Conservation (phyloP, 2,888 invertebrate species). For the Stenodera caucasica region DNA sequence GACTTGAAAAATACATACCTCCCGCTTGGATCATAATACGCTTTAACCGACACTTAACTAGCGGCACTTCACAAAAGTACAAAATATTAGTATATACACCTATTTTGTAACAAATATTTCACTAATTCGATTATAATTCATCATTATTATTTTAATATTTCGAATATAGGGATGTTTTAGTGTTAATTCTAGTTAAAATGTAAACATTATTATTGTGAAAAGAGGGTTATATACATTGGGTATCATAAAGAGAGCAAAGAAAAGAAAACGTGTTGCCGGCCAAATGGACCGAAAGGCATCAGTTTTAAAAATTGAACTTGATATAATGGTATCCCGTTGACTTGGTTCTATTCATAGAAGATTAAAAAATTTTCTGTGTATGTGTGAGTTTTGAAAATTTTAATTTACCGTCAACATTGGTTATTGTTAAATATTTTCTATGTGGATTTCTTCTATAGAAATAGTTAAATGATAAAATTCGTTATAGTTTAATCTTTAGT, state of each 20-base stretch:
- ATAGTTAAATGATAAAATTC: constrained; percentile 43
- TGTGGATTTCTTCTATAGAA: constrained; percentile 13
- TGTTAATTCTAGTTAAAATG: neutral
- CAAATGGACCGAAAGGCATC: constrained; percentile 11
- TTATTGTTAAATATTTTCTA: constrained; percentile 11
- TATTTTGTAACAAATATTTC: constrained; percentile 42
- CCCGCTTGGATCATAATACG: constrained; percentile 53
- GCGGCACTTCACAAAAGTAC: constrained; percentile 51
- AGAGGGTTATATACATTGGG: no score
- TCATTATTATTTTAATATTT: no score
- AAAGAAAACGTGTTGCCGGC: neutral
- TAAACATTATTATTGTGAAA: constrained; percentile 5
- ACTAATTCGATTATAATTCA: no score
- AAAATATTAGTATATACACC: constrained; percentile 50
- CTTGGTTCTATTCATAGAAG: constrained; percentile 8
- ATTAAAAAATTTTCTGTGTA: constrained; percentile 2
- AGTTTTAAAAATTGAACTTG: constrained; percentile 10
- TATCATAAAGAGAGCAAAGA: neutral
- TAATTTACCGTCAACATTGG: constrained; percentile 12
- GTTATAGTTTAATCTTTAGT: constrained; percentile 46
- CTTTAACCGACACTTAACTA: constrained; percentile 54
- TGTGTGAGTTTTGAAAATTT: constrained; percentile 12
- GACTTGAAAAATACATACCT: constrained; percentile 54
- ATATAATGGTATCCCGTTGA: constrained; percentile 12
- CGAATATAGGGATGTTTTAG: no score